Evolutionary conservation across 2,797 vertebrate genomes (phyloP).

Genomic region (Orientallactaga sibirica): DNA sequence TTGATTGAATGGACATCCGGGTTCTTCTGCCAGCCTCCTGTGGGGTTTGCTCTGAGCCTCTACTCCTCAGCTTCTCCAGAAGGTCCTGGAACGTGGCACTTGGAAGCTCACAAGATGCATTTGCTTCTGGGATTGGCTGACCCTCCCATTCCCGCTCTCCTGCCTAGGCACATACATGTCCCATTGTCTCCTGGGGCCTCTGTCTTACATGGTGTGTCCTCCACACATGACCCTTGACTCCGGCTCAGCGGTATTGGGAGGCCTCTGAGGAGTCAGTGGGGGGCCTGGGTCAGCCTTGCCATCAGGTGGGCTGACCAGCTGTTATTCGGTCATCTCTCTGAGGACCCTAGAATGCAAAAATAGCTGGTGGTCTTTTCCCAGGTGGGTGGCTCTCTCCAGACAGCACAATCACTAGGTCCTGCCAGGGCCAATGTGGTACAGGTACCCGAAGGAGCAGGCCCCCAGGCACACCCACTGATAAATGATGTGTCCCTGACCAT

Average conservation of each 20-base stretch:
- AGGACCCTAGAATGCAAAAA: no score
- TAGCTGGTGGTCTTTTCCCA: no score
- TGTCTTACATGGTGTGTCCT: background rate
- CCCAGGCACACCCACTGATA: background rate
- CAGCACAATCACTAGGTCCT: background rate
- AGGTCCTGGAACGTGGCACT: background rate
- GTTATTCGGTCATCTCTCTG: no score
- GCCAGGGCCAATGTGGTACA: background rate
- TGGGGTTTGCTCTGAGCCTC: background rate
- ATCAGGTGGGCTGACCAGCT: no score
- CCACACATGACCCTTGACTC: background rate
- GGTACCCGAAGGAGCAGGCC: background rate
- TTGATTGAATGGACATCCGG: background rate
- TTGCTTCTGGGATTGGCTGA: background rate
- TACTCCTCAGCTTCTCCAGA: background rate
- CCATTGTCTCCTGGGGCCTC: background rate
- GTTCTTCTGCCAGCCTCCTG: no score
- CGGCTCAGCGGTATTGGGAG: background rate
- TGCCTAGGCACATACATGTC: background rate
- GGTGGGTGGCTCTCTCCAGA: no score
- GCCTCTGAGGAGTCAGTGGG: background rate
- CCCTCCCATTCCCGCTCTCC: background rate
- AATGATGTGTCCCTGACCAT: background rate
- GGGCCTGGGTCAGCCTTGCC: no score
- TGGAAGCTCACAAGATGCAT: background rate